phyloP scores from a whole-genome alignment of 2,797 vertebrate genomes.

The Brachymystax lenok region DNA sequence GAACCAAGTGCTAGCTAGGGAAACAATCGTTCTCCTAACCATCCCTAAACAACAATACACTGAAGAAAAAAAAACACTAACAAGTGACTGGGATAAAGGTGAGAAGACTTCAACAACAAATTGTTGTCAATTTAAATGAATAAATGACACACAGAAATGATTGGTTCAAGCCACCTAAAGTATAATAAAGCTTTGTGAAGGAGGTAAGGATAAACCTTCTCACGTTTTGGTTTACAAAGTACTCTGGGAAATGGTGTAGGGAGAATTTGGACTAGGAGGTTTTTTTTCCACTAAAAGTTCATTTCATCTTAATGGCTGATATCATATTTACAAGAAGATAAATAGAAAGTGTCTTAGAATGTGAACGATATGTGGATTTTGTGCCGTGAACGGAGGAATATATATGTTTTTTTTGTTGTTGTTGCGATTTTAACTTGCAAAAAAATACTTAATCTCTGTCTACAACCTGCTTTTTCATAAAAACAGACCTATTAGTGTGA shows the following conservation, averaged over 20 bases:
- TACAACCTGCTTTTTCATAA: not conserved
- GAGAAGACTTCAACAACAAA: conserved; percentile 60
- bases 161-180: conserved; percentile 63
- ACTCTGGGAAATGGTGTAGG: conserved; percentile 36
- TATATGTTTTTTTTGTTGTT: not conserved
- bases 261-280: not conserved
- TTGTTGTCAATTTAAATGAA: conserved; percentile 57
- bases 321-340: not conserved
- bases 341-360: not conserved
- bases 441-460: not conserved
- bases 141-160: conserved; percentile 56
- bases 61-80: not conserved
- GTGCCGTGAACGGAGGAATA: not conserved
- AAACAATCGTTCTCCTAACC: conserved; percentile 65
- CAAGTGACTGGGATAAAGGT: conserved; percentile 58
- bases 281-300: not conserved
- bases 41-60: conserved; percentile 77
- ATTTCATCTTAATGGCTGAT: not conserved
- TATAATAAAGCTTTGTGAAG: conserved; percentile 74
- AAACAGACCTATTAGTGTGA: not conserved
- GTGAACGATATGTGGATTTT: not conserved
- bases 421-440: not conserved
- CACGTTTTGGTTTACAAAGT: conserved; percentile 76
- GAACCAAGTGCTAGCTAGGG: conserved; percentile 61
- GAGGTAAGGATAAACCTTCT: conserved; percentile 46